Base-by-base conservation (phyloP, 2,797 vertebrate genomes). In the Passerculus sandwichensis region DNA sequence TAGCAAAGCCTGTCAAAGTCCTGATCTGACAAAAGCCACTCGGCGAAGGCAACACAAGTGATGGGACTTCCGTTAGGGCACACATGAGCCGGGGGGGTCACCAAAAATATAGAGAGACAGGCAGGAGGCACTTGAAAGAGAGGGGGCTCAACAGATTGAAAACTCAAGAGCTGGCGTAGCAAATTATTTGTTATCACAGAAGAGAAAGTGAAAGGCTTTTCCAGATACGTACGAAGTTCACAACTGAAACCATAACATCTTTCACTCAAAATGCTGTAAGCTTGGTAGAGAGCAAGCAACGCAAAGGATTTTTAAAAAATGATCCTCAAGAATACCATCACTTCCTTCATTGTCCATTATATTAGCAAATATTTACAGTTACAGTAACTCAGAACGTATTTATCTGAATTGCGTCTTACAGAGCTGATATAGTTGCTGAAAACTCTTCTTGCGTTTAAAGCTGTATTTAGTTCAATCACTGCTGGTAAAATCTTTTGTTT, bases 191-290 rank as follows among this genome's bases (percentile, higher is more conserved):
- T 74, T 89, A 61, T 59, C 10, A 15, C 26, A 36, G 78, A 94
- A 94, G 47, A 88, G 89, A 96, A 95, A 96, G 89, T 72, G 78
- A 91, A 92, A 95, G 80, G 62, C 69, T 92, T 73, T 92, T 67
- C 48, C 34, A 66, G 22, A 71, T 50, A 69, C 1, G 64, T 75
- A 8, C 19, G 56, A 84, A 88, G 60, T 84, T 89, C 72, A 53
- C 64, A 48, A 42, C 34, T 48, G 73, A 89, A 85, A 65, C 30
- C 9, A 1, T 76, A 71, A 67, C 40, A 22, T 90, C 47, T 87
- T 76, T 74, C 22, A 38, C 57, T n/a, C 2, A 2, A 77, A 88
- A 85, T 34, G n/a, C 40, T 75, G 26, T 70, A 47, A 54, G 27
- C 19, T 60, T 57, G 61, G 20, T 87, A 32, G 64, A 77, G 47